Conservation (phyloP, 2,113 vertebrate species). For the Rhegmatorhina hoffmannsi region DNA sequence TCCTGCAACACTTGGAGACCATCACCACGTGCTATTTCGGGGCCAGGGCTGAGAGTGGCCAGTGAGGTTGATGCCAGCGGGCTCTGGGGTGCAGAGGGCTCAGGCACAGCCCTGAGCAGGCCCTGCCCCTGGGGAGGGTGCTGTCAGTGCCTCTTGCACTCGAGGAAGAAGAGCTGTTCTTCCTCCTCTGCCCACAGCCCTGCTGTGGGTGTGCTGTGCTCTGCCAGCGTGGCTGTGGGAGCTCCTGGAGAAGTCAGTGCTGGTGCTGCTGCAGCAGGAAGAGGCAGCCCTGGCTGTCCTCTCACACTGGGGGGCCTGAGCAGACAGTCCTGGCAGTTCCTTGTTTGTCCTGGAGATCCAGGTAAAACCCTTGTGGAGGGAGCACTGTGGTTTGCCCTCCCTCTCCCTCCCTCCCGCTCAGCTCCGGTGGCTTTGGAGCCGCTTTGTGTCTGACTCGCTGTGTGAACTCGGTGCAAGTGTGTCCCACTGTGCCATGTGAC, state of each 20-base stretch:
- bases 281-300: neutral
- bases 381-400: neutral
- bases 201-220: neutral
- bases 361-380: neutral
- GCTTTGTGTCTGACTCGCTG: neutral
- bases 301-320: neutral
- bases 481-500: neutral
- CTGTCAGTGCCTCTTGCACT: neutral
- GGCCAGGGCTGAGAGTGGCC: neutral
- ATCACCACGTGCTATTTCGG: neutral
- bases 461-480: neutral
- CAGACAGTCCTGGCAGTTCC: neutral
- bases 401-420: accelerated
- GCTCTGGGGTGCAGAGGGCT: neutral
- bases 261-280: neutral
- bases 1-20: neutral
- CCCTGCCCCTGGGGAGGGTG: neutral
- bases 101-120: neutral
- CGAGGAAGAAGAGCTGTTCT: neutral
- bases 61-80: neutral
- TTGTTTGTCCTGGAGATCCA: neutral
- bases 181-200: neutral
- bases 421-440: neutral
- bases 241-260: neutral
- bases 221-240: neutral